Conservation (phyloP, 2,888 invertebrate species). For the Nemotelus pantherinus region DNA sequence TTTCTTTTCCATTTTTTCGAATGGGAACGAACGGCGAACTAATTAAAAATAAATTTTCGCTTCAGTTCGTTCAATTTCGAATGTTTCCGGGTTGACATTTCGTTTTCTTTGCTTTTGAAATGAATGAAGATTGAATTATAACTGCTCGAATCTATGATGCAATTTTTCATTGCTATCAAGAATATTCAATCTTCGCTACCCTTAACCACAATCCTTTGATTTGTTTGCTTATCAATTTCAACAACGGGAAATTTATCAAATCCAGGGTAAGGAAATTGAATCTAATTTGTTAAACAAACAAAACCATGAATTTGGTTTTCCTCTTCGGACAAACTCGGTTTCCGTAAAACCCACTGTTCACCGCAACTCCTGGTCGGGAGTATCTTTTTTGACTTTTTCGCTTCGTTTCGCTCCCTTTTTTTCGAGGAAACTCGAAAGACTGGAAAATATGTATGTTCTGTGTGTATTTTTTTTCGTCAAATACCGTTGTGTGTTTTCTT, state of each 20-base stretch:
- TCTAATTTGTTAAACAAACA: conserved; percentile 32
- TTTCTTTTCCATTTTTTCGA: background rate
- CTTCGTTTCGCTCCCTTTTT: conserved; percentile 17
- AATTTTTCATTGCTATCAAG: too few species aligned
- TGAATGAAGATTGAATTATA: background rate
- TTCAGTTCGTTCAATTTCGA: conserved; percentile 41
- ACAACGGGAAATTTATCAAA: background rate
- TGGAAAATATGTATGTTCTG: conserved; percentile 12
- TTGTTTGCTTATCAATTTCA: too few species aligned
- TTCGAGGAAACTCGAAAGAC: background rate
- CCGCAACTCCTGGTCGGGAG: background rate
- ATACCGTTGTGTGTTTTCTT: conserved; percentile 4
- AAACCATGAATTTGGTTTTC: conserved; percentile 19
- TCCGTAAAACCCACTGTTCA: conserved; percentile 9
- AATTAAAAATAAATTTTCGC: conserved; percentile 40
- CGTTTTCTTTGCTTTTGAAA: background rate
- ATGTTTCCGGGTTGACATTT: conserved; percentile 4
- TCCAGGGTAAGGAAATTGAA: conserved; percentile 4
- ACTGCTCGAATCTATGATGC: background rate
- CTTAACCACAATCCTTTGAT: background rate
- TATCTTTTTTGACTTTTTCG: conserved; percentile 24
- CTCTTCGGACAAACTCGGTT: conserved; percentile 18
- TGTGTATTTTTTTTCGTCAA: conserved; percentile 7
- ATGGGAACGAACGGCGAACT: background rate
- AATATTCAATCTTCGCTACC: too few species aligned